Evolutionary conservation across 2,113 vertebrate species (phyloP).

Genomic region (Oreochromis niloticus): DNA sequence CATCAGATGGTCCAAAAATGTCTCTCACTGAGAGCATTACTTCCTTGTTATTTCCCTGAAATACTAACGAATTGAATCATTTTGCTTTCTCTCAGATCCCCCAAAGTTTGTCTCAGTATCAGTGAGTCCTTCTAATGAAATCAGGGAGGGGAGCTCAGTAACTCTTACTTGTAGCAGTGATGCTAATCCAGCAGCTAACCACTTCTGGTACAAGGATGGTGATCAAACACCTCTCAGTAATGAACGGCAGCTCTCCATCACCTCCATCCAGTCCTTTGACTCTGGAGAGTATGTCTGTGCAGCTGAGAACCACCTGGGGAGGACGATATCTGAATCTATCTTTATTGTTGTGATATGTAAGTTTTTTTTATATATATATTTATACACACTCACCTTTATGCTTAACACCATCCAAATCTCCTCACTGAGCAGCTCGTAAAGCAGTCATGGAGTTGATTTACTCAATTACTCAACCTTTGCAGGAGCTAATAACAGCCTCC

Average conservation of each 20-base stretch:
- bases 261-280: background rate
- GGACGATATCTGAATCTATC: background rate
- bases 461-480: background rate
- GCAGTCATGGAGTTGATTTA: background rate
- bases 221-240: background rate
- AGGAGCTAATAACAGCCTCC: background rate
- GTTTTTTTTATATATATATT: background rate
- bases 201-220: background rate
- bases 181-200: background rate
- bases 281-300: background rate
- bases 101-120: background rate
- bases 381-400: background rate
- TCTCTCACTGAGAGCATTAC: background rate
- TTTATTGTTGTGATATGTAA: background rate
- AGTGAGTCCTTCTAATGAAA: background rate
- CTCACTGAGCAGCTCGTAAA: background rate
- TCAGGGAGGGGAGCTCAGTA: background rate
- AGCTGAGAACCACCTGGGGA: background rate
- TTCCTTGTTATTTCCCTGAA: background rate
- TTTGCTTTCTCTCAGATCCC: background rate
- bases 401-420: background rate
- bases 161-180: background rate
- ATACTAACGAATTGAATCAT: background rate
- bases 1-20: background rate
- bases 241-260: background rate